A percentile compares a stretch with the other conserved stretches of the same genome.
These are phyloP conservation scores for Drosophila dives DNA, from an alignment of 2,888 invertebrate species.

Conservation along the genomic window DNA sequence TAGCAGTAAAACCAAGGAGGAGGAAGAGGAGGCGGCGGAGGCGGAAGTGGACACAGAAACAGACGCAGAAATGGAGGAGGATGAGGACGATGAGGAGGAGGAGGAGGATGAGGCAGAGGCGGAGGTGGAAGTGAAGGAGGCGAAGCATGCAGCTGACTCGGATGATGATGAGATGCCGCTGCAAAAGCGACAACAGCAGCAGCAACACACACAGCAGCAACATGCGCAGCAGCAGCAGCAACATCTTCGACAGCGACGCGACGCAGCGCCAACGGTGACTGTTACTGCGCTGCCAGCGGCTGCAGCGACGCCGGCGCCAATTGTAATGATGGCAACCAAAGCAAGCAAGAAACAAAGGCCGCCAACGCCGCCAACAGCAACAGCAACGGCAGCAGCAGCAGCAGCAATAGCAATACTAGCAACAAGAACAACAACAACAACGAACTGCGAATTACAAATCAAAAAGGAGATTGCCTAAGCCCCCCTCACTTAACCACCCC, in stretches of 20 bases:
- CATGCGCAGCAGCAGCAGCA: conserved; percentile 32
- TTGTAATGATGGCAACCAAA: conserved; percentile 75
- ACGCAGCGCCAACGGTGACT: conserved; percentile 24
- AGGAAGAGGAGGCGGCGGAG: conserved; percentile 21
- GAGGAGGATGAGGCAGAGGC: conserved; percentile 26
- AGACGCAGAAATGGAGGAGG: conserved; percentile 14
- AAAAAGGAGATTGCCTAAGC: conserved; percentile 79
- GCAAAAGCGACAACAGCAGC: conserved; percentile 60
- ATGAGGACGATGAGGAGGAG: conserved; percentile 31
- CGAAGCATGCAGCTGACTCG: conserved; percentile 28
- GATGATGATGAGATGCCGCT: conserved; percentile 56
- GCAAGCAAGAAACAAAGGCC: conserved; percentile 82
- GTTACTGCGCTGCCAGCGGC: conserved; percentile 17
- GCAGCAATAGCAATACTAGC: conserved; percentile 17
- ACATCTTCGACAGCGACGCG: conserved; percentile 32
- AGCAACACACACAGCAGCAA: conserved; percentile 33
- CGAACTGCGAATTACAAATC: conserved; percentile 83
- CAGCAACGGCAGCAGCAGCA: conserved; percentile 13
- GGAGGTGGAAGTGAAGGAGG: conserved; percentile 17
- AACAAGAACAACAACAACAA: conserved; percentile 59
- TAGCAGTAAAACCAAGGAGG: conserved; percentile 25
- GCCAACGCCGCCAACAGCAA: conserved; percentile 55
- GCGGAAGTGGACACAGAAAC: conserved; percentile 10
- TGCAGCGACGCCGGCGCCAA: conserved; percentile 24
- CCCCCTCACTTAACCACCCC: neutral